These are phyloP conservation scores for Teleogryllus oceanicus DNA, from an alignment of 2,888 invertebrate species.

Conservation along the genomic window DNA sequence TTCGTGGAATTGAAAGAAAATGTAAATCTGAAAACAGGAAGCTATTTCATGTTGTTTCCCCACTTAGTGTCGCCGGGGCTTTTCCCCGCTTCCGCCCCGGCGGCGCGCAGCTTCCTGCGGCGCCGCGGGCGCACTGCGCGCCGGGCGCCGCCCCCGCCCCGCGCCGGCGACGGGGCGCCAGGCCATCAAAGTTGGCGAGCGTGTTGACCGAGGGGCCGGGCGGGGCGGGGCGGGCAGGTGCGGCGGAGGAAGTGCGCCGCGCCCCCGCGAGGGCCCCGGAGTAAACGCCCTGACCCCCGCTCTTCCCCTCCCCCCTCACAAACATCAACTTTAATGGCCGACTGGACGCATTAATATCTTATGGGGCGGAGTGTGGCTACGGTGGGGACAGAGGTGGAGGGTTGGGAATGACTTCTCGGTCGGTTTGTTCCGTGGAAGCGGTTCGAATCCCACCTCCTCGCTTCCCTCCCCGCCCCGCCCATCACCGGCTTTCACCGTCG, in stretches of 20 bases:
- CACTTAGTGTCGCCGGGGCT: no score
- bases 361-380: background rate
- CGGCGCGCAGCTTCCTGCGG: no score
- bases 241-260: no score
- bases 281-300: background rate
- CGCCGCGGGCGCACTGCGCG: background rate
- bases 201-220: background rate
- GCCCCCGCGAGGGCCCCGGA: no score
- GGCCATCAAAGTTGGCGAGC: background rate
- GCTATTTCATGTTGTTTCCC: no score
- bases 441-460: background rate
- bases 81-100: no score
- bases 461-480: no score
- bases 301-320: background rate
- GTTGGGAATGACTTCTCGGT: background rate
- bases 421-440: background rate
- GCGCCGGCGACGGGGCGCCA: background rate
- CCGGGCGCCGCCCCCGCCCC: background rate
- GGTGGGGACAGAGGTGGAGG: background rate
- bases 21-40: no score
- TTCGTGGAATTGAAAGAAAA: no score
- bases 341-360: constrained; percentile 7
- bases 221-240: no score
- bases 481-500: no score
- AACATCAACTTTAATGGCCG: background rate